Conservation (phyloP, 2,797 vertebrate genomes). For the Lagocephalus sceleratus region DNA sequence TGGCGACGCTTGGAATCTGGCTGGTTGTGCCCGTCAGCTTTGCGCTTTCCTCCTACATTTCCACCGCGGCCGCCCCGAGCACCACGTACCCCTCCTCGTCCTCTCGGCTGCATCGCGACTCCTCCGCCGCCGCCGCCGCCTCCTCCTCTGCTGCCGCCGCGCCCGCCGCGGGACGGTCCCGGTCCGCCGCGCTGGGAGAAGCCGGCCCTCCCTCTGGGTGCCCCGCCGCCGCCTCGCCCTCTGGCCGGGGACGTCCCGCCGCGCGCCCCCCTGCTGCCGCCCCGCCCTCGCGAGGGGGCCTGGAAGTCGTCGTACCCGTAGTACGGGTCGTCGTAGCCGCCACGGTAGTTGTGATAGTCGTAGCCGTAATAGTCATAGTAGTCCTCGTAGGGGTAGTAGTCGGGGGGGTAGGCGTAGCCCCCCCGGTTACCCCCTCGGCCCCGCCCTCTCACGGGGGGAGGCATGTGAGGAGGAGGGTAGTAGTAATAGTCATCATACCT, state of each 20-base stretch:
- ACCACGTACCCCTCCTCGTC: slow-evolving; percentile 99
- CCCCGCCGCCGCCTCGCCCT: slow-evolving; percentile 67
- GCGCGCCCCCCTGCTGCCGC: slow-evolving; percentile 77
- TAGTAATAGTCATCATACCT: slow-evolving; percentile 99
- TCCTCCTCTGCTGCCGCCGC: slow-evolving; percentile 87
- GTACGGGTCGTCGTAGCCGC: slow-evolving; percentile 96
- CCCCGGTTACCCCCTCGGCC: slow-evolving; percentile 77
- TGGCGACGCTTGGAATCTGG: slow-evolving; percentile 99
- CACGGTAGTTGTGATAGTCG: slow-evolving; percentile 96
- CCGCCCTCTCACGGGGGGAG: slow-evolving; percentile 88
- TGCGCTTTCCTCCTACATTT: slow-evolving; percentile 99
- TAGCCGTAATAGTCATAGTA: slow-evolving; percentile 98
- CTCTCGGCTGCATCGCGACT: slow-evolving; percentile 90
- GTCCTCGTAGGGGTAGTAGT: slow-evolving; percentile 96
- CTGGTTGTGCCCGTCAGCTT: slow-evolving; percentile 99
- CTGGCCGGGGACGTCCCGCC: slow-evolving; percentile 79
- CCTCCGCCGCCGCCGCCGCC: not conserved
- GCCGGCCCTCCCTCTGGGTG: slow-evolving; percentile 80
- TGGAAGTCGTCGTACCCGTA: slow-evolving; percentile 97
- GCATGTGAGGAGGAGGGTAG: slow-evolving; percentile 92
- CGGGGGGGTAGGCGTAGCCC: slow-evolving; percentile 90
- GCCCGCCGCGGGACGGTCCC: slow-evolving; percentile 87
- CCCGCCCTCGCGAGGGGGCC: slow-evolving; percentile 83
- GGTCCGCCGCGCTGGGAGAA: slow-evolving; percentile 91
- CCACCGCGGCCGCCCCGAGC: slow-evolving; percentile 98